Conservation (phyloP, 2,888 invertebrate genomes). For the Actias luna region DNA sequence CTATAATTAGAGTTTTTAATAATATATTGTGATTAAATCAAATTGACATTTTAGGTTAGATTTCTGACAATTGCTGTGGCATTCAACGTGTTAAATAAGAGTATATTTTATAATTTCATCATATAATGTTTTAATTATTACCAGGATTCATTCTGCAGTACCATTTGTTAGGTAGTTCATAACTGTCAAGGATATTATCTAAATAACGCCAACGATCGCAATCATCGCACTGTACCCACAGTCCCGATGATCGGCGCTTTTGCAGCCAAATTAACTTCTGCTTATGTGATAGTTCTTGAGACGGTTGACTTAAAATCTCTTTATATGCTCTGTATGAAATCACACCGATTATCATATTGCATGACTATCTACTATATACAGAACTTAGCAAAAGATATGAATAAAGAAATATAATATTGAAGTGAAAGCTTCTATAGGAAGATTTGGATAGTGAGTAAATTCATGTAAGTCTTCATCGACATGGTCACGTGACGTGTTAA, state of each 20-base stretch:
- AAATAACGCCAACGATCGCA: constrained; percentile 83
- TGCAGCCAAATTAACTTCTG: constrained; percentile 74
- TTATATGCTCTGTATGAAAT: constrained; percentile 33
- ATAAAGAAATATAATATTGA: too few species aligned
- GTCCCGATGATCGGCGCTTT: constrained; percentile 66
- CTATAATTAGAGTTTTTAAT: too few species aligned
- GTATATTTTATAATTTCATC: neutral
- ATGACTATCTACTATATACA: neutral
- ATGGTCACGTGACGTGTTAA: too few species aligned
- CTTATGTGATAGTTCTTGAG: constrained; percentile 46
- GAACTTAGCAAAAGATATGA: neutral
- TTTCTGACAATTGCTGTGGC: too few species aligned
- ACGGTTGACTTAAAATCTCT: constrained; percentile 58
- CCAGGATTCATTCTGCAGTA: constrained; percentile 83
- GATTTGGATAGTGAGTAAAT: too few species aligned
- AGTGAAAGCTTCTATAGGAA: too few species aligned
- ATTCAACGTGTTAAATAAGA: neutral
- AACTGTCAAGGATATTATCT: constrained; percentile 77
- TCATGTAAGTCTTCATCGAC: too few species aligned
- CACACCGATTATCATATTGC: neutral
- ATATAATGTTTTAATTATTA: constrained; percentile 33
- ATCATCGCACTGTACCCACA: constrained; percentile 83
- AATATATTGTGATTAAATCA: too few species aligned
- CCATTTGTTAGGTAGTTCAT: constrained; percentile 83
- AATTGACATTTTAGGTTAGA: too few species aligned